Base-by-base conservation (phyloP, 2,797 vertebrate species). In the Paedocypris micromegethes region DNA sequence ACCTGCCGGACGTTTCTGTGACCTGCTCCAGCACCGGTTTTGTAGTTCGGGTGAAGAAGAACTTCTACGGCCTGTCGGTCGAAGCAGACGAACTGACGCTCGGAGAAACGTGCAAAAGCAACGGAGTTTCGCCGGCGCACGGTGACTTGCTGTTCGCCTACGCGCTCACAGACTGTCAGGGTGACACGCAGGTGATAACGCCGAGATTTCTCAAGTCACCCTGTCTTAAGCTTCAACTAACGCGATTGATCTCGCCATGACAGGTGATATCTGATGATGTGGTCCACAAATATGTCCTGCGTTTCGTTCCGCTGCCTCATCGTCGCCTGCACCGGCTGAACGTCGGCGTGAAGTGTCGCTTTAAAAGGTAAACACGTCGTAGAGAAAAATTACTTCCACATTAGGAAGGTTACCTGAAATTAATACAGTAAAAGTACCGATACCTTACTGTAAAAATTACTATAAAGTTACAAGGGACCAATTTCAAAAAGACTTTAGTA, bases 91-190 rank as follows among this genome's bases (percentile, higher is more conserved):
- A 87, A 70, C 77, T 90, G 63, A 80, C 3, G 0, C 49, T 90
- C 0, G 89, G 89, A 3, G 7, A 45, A n/a, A 56, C 45, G 52
- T 90, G 89, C 73, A 79, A 9, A 39, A 88, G 83, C 68, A 90
- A 84, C 72, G 86, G 83, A 0, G 67, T 80, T 0, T 77, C 86
- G n/a, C 2, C 59, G 3, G 77, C 83, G 0, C 64, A 77, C 5
- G 81, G 80, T 0, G 87, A 88, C 72, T 57, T 88, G 43, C 84
- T 90, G 44, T 90, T 90, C 78, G 78, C 74, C 0, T 90, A 88
- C 41, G 78, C 79, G 0, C 65, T 90, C 64, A 83, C 79, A 0
- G 77, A 79, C 9, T 90, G 89, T 2, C 84, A 75, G 8, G 75
- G 49, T 3, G 72, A 70, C 61, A 79, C 77, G 3, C 75, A 85